These are phyloP conservation scores for Rhagonycha lutea DNA, from an alignment of 2,888 invertebrate species.

Conservation along the genomic window DNA sequence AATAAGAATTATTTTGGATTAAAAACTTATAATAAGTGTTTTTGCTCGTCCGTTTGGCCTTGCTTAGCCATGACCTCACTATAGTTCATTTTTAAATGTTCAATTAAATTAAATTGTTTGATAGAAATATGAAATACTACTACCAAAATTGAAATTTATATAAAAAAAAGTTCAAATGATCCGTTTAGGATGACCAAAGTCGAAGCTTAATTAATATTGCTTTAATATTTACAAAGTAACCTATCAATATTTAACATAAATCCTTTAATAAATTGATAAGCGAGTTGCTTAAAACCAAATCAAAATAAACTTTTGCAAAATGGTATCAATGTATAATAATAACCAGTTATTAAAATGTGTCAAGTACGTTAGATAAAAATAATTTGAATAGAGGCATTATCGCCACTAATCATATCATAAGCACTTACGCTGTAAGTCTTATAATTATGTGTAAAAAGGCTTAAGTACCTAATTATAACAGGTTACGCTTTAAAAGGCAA, in stretches of 20 bases:
- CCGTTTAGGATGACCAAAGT: neutral
- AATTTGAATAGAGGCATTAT: neutral
- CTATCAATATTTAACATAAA: neutral
- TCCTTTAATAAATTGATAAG: neutral
- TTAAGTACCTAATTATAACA: neutral
- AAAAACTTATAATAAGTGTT: too few species aligned
- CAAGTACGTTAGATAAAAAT: neutral
- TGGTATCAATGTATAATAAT: neutral
- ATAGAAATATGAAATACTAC: too few species aligned
- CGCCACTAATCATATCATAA: neutral
- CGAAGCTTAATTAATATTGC: neutral
- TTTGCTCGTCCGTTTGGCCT: too few species aligned
- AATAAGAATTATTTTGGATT: too few species aligned
- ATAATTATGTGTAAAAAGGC: neutral
- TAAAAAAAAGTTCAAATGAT: neutral
- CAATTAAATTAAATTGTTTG: too few species aligned
- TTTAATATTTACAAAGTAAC: neutral
- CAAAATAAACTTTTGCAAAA: neutral
- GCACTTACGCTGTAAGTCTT: neutral
- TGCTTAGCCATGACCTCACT: too few species aligned
- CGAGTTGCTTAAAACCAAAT: neutral
- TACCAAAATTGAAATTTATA: too few species aligned
- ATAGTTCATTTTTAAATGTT: too few species aligned
- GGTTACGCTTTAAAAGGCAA: neutral
- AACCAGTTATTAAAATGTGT: neutral